A percentile compares a stretch with the other conserved stretches of the same genome.
Conservation (phyloP, 2,888 invertebrate genomes). For the Diploptera punctata region DNA sequence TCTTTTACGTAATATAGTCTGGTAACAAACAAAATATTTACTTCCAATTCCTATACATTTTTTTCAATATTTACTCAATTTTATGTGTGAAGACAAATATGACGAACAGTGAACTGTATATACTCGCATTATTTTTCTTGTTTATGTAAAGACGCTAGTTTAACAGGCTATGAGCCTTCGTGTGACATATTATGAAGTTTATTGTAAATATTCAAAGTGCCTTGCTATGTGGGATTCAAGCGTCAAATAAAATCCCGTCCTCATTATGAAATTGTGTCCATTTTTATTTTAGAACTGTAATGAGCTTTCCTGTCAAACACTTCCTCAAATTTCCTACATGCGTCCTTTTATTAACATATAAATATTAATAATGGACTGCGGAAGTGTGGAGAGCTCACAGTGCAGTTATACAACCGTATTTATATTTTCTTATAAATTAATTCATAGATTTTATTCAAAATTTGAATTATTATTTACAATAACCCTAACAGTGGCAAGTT, state of each 20-base stretch:
- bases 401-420: no score
- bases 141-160: constrained; percentile 6
- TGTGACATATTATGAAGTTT: constrained; percentile 32
- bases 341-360: no score
- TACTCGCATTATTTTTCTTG: constrained; percentile 10
- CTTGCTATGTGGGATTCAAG: constrained; percentile 39
- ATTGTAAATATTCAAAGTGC: constrained; percentile 41
- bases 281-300: neutral
- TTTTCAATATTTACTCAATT: neutral
- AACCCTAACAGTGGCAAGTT: no score
- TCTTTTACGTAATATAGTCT: constrained; percentile 1
- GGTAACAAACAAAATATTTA: neutral
- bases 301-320: no score
- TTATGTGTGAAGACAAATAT: constrained; percentile 16
- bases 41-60: neutral
- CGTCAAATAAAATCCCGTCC: constrained; percentile 41
- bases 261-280: constrained; percentile 30
- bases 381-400: no score
- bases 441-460: no score
- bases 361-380: no score
- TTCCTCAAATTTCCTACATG: no score
- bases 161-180: constrained; percentile 6
- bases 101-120: constrained; percentile 14
- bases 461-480: no score
- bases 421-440: no score